Conservation (phyloP, 2,888 invertebrate species). For the Deladenus siricidicola region DNA sequence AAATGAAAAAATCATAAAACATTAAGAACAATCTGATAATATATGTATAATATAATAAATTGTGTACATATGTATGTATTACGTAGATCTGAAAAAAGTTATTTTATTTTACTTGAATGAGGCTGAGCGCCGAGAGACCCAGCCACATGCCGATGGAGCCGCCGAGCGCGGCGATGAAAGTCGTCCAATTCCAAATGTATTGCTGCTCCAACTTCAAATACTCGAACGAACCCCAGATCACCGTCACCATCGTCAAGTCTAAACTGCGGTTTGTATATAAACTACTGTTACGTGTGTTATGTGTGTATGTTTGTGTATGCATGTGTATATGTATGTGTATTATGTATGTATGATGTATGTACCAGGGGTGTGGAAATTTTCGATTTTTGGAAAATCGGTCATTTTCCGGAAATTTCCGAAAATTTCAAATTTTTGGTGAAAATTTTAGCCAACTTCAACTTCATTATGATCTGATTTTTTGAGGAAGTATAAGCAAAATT, state of each 20-base stretch:
- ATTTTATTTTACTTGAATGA: conserved; percentile 24
- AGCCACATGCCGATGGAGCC: conserved; percentile 34
- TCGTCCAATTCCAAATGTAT: conserved; percentile 21
- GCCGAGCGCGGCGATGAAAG: conserved; percentile 30
- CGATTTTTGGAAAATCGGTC: conserved; percentile 6
- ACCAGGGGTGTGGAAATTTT: background rate
- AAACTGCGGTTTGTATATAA: conserved; percentile 19
- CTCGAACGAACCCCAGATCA: conserved; percentile 50
- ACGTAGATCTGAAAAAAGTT: too few species aligned
- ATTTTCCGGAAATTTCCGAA: background rate
- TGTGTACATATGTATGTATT: too few species aligned
- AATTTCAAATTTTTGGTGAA: background rate
- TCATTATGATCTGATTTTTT: too few species aligned
- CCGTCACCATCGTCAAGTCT: conserved; percentile 38
- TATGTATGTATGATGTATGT: too few species aligned
- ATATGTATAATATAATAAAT: too few species aligned
- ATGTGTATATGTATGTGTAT: too few species aligned
- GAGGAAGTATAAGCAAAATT: too few species aligned
- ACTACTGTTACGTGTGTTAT: too few species aligned
- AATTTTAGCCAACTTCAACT: too few species aligned
- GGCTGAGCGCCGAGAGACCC: conserved; percentile 28
- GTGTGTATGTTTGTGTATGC: too few species aligned
- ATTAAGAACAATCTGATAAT: too few species aligned
- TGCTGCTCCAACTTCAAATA: conserved; percentile 47
- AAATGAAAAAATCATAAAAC: too few species aligned